phyloP scores from a whole-genome alignment of 2,113 vertebrate species.

The Nothoprocta perdicaria region DNA sequence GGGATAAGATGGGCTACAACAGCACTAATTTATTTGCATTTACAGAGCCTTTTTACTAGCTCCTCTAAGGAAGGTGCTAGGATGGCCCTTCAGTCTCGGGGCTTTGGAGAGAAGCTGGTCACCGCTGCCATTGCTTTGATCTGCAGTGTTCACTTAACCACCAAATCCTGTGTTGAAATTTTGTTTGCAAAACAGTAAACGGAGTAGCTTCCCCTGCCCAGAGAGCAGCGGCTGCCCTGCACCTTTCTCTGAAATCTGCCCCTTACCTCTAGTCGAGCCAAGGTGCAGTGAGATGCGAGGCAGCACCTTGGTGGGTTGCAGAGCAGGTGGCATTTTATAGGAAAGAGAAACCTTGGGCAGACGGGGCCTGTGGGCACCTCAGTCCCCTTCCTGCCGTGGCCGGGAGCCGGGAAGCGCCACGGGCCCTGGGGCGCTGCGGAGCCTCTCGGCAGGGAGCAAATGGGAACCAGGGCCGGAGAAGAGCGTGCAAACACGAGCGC shows the following conservation, averaged over 20 bases:
- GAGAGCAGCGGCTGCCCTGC: too few relatives aligned
- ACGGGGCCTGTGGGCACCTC: neutral
- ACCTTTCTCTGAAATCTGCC: too few relatives aligned
- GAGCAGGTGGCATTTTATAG: neutral
- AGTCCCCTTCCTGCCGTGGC: too few relatives aligned
- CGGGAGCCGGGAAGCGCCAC: neutral
- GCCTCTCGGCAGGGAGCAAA: neutral
- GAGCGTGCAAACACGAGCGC: neutral
- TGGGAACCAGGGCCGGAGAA: neutral
- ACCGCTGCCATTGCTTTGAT: accelerated
- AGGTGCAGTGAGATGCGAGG: neutral
- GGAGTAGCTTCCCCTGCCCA: too few relatives aligned
- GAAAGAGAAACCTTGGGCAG: neutral
- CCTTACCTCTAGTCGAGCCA: neutral
- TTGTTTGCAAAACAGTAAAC: neutral
- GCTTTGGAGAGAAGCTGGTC: neutral
- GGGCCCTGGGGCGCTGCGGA: accelerated
- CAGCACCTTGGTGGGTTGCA: neutral
- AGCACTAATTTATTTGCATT: neutral
- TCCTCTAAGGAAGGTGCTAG: neutral
- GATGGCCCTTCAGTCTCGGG: neutral
- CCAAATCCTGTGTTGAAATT: neutral
- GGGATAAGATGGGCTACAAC: neutral
- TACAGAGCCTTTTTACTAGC: neutral
- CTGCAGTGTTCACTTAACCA: neutral